These are phyloP conservation scores for Phylloscopus whistleri DNA, from an alignment of 2,113 vertebrate genomes.

Conservation along the genomic window DNA sequence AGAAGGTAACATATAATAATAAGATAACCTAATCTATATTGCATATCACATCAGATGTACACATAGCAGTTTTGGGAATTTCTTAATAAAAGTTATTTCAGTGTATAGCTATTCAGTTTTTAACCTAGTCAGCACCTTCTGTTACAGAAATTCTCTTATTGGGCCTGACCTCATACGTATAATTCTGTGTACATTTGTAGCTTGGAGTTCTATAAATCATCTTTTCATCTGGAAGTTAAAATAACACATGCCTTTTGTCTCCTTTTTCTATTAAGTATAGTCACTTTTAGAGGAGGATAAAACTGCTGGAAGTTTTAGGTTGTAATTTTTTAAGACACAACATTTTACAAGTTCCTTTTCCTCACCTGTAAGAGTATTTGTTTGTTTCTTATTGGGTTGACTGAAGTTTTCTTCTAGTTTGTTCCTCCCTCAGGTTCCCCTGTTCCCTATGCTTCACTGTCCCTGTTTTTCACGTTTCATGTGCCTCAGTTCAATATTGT, in stretches of 20 bases:
- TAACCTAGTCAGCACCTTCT: not conserved
- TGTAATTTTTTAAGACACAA: not conserved
- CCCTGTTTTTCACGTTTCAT: not conserved
- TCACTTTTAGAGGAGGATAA: not conserved
- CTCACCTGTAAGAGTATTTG: not conserved
- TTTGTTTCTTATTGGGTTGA: not conserved
- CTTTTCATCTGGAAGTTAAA: not conserved
- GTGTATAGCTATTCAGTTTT: not conserved
- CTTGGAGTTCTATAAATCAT: not conserved
- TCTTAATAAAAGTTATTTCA: constrained; percentile 21
- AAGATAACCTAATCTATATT: not conserved
- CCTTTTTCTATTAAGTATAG: not conserved
- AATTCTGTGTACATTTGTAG: not conserved
- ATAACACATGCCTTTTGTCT: not conserved
- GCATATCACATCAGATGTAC: not conserved
- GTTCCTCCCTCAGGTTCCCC: not conserved
- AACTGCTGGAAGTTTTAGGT: not conserved
- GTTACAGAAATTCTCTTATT: not conserved
- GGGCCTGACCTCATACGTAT: not conserved
- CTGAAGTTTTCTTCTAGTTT: not conserved
- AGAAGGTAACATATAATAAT: not conserved
- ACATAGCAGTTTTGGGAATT: not conserved
- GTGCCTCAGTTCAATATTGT: not conserved
- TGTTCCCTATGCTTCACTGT: not conserved
- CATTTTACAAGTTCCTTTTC: not conserved